Evolutionary conservation across 2,888 invertebrate genomes (phyloP).

Genomic region (Mythimna albipuncta): DNA sequence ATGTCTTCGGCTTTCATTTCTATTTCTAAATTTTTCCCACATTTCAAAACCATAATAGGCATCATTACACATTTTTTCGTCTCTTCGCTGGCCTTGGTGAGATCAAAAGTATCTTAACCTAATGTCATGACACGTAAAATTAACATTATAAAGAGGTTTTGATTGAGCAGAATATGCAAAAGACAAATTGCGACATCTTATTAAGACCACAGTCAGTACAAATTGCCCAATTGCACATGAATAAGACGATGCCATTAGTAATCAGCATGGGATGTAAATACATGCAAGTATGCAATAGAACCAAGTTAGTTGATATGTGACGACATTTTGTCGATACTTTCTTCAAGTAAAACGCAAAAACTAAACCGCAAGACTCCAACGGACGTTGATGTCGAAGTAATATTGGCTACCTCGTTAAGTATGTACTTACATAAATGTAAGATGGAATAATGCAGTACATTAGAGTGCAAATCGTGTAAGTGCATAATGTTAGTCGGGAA

Average conservation of each 20-base stretch:
- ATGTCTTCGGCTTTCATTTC: conserved; percentile 32
- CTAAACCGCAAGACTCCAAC: conserved; percentile 26
- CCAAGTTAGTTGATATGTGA: conserved; percentile 21
- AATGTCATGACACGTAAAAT: not conserved
- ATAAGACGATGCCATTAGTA: conserved; percentile 19
- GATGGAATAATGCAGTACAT: conserved; percentile 24
- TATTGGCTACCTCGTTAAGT: conserved; percentile 20
- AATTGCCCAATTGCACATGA: conserved; percentile 20
- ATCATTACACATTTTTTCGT: not conserved
- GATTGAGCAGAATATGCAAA: not conserved
- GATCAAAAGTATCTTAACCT: not conserved
- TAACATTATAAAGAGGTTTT: conserved; percentile 5
- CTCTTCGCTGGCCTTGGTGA: not conserved
- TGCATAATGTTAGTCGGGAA: conserved; percentile 64
- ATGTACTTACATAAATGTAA: conserved; percentile 18
- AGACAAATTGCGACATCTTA: conserved; percentile 1
- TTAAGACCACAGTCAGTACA: not conserved
- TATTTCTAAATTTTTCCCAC: conserved; percentile 38
- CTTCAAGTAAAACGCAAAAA: conserved; percentile 29
- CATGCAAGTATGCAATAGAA: conserved; percentile 12
- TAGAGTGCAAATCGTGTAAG: conserved; percentile 51
- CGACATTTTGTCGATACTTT: conserved; percentile 35
- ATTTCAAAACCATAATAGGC: conserved; percentile 3
- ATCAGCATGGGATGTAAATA: conserved; percentile 17
- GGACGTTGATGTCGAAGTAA: conserved; percentile 25